Conservation (phyloP, 37 sponge, comb jelly and placozoan species). For the Chondrosia reniformis region DNA sequence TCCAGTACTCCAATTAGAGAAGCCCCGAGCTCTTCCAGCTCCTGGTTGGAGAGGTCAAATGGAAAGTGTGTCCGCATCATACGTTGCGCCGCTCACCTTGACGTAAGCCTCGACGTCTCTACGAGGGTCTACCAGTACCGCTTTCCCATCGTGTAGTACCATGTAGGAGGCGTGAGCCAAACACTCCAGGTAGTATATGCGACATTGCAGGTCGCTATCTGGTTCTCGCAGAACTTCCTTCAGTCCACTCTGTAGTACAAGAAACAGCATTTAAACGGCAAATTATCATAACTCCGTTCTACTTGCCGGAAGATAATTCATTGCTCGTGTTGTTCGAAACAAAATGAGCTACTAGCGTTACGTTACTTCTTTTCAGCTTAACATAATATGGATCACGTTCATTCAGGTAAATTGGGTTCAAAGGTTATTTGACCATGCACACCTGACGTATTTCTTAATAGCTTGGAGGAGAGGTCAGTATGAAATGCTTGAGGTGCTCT, state of each 20-base stretch:
- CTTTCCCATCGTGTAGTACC: slow-evolving; percentile 60
- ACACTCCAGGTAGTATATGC: slow-evolving; percentile 86
- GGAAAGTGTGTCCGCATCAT: not conserved
- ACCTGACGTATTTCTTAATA: too few species aligned
- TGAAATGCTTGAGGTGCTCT: too few species aligned
- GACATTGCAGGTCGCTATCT: slow-evolving; percentile 56
- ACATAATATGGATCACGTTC: too few species aligned
- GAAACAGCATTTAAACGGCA: not conserved
- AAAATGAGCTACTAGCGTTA: too few species aligned
- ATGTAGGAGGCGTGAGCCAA: slow-evolving; percentile 91
- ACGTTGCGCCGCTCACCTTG: slow-evolving; percentile 24
- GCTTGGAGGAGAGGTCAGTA: too few species aligned
- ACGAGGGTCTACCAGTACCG: slow-evolving; percentile 82
- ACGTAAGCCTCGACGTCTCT: slow-evolving; percentile 83
- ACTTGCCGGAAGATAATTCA: not conserved
- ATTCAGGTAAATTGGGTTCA: too few species aligned
- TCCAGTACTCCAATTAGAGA: slow-evolving; percentile 54
- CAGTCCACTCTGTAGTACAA: slow-evolving; percentile 47
- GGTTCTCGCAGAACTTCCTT: slow-evolving; percentile 34
- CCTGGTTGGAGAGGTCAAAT: not conserved
- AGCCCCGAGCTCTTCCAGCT: slow-evolving; percentile 1
- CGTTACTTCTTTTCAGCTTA: too few species aligned
- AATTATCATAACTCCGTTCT: too few species aligned
- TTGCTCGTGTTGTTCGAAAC: too few species aligned
- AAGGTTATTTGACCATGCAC: too few species aligned